Evolutionary conservation across 2,888 invertebrate genomes (phyloP).

Genomic region (Trichogramma dendrolimi): DNA sequence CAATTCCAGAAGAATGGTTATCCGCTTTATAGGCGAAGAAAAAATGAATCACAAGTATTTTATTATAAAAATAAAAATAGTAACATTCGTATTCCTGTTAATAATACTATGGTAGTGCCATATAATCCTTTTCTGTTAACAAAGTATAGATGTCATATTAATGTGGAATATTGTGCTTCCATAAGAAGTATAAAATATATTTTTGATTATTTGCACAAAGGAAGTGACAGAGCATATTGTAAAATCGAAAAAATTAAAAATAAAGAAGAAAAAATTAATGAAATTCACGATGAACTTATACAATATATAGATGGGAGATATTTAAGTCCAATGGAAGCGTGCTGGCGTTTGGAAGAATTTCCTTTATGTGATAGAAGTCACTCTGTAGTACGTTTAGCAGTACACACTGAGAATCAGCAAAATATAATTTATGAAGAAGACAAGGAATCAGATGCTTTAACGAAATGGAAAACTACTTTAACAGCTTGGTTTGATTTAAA

Average conservation of each 20-base stretch:
- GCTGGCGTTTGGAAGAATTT: too few species aligned
- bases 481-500: neutral
- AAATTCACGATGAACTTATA: too few species aligned
- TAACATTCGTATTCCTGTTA: neutral
- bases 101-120: neutral
- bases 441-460: neutral
- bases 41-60: neutral
- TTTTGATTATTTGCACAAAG: too few species aligned
- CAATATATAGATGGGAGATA: too few species aligned
- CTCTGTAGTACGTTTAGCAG: neutral
- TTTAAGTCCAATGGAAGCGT: too few species aligned
- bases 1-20: constrained; percentile 3
- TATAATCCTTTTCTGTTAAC: neutral
- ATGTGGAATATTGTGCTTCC: neutral
- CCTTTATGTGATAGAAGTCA: neutral
- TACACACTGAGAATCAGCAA: neutral
- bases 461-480: neutral
- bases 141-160: constrained; percentile 1
- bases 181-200: too few species aligned
- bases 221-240: too few species aligned
- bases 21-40: neutral
- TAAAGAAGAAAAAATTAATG: too few species aligned
- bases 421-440: too few species aligned
- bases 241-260: too few species aligned
- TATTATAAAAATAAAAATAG: neutral